Evolutionary conservation across 2,888 invertebrate species (phyloP).

Genomic region (Portevinia maculata): DNA sequence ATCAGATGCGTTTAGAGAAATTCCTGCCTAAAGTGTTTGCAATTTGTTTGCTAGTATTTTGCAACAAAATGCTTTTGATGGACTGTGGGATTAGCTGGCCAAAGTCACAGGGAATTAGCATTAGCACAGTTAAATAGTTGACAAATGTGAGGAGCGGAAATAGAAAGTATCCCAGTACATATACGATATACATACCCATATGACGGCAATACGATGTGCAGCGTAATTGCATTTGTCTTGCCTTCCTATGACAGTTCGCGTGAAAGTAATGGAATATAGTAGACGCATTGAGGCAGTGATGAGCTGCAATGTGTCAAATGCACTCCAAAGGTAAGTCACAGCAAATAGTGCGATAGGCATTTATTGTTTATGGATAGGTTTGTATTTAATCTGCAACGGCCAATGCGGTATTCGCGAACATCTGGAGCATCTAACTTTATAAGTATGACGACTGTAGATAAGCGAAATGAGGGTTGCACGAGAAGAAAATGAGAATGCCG

Average conservation of each 20-base stretch:
- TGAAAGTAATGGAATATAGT: constrained; percentile 1
- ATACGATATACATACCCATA: neutral
- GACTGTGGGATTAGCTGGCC: constrained; percentile 46
- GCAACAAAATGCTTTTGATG: constrained; percentile 18
- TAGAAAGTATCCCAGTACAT: too few species aligned
- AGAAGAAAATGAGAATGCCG: too few species aligned
- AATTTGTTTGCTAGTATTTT: constrained; percentile 45
- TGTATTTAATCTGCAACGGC: too few species aligned
- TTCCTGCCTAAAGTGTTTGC: constrained; percentile 54
- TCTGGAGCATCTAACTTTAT: too few species aligned
- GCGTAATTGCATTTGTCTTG: constrained; percentile 52
- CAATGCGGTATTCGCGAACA: too few species aligned
- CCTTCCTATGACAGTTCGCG: constrained; percentile 8
- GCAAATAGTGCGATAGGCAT: neutral
- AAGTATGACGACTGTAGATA: too few species aligned
- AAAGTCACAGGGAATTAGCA: constrained; percentile 39
- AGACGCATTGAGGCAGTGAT: neutral
- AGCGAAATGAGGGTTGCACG: too few species aligned
- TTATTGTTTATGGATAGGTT: too few species aligned
- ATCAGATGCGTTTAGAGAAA: constrained; percentile 31
- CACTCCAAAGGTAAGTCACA: neutral
- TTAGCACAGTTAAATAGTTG: constrained; percentile 43
- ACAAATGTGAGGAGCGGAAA: neutral
- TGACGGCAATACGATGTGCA: constrained; percentile 9
- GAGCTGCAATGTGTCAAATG: neutral